Evolutionary conservation across 2,888 invertebrate species (phyloP).

Genomic region (Microctonus hyperodae): DNA sequence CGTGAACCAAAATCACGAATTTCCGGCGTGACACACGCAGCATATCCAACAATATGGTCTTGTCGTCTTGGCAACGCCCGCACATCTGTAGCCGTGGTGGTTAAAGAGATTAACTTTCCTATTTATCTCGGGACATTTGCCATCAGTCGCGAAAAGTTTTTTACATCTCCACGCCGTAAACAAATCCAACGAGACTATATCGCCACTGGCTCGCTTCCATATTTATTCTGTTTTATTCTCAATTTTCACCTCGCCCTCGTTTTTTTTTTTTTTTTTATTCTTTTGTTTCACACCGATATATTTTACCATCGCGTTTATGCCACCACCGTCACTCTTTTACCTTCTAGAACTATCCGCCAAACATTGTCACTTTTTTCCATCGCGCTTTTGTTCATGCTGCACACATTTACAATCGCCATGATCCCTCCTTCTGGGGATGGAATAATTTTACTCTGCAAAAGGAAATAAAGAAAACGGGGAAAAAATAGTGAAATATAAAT

Average conservation of each 20-base stretch:
- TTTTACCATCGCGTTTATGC: background rate
- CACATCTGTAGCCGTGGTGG: conserved; percentile 28
- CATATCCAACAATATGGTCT: conserved; percentile 15
- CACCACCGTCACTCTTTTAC: background rate
- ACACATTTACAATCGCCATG: background rate
- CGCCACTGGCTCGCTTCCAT: conserved; percentile 34
- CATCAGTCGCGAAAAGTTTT: conserved; percentile 38
- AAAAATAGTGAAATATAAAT: background rate
- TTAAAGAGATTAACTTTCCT: conserved; percentile 47
- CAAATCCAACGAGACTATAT: conserved; percentile 35
- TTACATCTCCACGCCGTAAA: conserved; percentile 39
- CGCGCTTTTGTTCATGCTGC: background rate
- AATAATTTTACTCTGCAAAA: background rate
- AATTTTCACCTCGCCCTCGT: no score
- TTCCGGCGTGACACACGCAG: conserved; percentile 29
- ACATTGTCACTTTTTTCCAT: background rate
- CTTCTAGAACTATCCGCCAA: background rate
- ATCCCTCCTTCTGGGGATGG: background rate
- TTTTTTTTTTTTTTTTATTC: conserved; percentile 20
- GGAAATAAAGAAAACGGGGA: background rate
- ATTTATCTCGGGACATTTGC: conserved; percentile 39
- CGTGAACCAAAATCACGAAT: conserved; percentile 28
- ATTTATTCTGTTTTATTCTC: conserved; percentile 32
- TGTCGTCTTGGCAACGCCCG: conserved; percentile 35
- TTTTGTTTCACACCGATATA: conserved; percentile 5